Evolutionary conservation across 2,888 invertebrate species (phyloP).

Genomic region (Mythimna vitellina): DNA sequence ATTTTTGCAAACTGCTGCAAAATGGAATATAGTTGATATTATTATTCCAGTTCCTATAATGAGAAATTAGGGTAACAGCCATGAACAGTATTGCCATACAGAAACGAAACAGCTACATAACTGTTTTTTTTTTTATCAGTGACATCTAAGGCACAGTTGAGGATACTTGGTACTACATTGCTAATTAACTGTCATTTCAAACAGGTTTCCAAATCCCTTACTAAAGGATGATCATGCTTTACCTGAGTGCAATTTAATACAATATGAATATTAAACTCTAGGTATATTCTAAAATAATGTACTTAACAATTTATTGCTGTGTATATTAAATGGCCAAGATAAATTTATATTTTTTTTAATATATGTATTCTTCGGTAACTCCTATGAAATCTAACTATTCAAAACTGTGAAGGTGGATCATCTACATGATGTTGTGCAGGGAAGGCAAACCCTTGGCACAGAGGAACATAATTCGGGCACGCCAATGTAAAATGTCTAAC

Average conservation of each 20-base stretch:
- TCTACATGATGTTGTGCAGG: too few relatives aligned
- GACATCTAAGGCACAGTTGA: constrained; percentile 33
- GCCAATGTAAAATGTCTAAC: too few relatives aligned
- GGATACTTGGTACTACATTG: constrained; percentile 26
- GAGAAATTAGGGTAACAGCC: neutral
- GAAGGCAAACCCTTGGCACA: too few relatives aligned
- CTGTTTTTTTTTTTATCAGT: constrained; percentile 6
- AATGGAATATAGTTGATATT: neutral
- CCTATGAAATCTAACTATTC: neutral
- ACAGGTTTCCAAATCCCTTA: constrained; percentile 2
- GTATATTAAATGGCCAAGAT: neutral
- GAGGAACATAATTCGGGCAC: too few relatives aligned
- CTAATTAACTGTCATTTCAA: constrained; percentile 1
- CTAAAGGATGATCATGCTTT: neutral
- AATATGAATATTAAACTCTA: neutral
- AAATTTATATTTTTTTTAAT: neutral
- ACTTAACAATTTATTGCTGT: constrained; percentile 3
- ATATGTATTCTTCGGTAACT: neutral
- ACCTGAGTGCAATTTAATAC: neutral
- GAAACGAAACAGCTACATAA: neutral
- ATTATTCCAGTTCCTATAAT: neutral
- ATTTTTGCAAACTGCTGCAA: neutral
- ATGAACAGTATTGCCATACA: neutral
- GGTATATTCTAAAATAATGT: neutral
- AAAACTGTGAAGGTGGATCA: neutral